These are phyloP conservation scores for Psophia crepitans DNA, from an alignment of 2,113 vertebrate genomes.

Conservation along the genomic window DNA sequence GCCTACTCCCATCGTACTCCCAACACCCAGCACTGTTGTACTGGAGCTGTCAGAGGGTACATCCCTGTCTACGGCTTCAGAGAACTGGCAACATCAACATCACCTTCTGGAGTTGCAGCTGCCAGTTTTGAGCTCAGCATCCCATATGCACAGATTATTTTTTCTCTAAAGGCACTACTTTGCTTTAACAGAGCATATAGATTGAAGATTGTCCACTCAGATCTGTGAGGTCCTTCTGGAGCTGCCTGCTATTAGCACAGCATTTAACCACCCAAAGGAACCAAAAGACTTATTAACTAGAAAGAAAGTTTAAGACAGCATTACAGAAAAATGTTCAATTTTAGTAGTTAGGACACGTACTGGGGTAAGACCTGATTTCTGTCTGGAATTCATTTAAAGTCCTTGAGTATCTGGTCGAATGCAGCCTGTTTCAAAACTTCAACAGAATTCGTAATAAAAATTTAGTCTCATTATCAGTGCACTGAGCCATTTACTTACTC, in stretches of 20 bases:
- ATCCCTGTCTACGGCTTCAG: background rate
- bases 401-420: background rate
- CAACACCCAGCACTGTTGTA: background rate
- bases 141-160: background rate
- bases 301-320: background rate
- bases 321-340: background rate
- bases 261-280: background rate
- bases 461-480: background rate
- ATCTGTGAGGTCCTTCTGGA: background rate
- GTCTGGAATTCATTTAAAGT: background rate
- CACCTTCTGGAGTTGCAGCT: background rate
- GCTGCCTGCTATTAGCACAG: background rate
- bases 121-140: background rate
- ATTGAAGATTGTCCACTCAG: background rate
- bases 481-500: background rate
- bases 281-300: background rate
- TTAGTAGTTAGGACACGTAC: background rate
- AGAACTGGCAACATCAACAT: background rate
- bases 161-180: background rate
- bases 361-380: background rate
- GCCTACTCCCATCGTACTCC: background rate
- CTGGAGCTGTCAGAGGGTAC: background rate
- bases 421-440: background rate
- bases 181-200: background rate
- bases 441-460: background rate